Conservation (phyloP, 2,888 invertebrate species). For the Adelphocoris suturalis region DNA sequence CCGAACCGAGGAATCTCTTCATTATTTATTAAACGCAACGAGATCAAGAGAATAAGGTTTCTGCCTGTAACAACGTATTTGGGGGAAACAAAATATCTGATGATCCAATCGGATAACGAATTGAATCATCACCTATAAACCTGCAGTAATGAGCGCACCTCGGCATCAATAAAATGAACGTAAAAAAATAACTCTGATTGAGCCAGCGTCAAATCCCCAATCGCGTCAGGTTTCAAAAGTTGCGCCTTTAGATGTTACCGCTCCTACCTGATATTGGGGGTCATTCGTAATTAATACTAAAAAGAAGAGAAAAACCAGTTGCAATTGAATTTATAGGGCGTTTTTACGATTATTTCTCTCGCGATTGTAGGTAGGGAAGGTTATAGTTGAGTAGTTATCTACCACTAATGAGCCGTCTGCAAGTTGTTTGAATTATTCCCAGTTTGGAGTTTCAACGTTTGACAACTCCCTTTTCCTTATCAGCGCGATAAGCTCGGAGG, state of each 20-base stretch:
- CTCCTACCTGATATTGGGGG: background rate
- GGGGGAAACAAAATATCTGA: no score
- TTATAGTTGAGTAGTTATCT: background rate
- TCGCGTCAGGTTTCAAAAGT: no score
- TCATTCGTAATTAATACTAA: conserved; percentile 39
- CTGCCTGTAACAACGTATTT: no score
- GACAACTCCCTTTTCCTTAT: background rate
- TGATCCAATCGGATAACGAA: no score
- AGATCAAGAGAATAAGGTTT: no score
- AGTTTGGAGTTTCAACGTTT: background rate
- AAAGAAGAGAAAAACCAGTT: background rate
- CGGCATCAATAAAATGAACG: no score
- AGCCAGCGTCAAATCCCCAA: no score
- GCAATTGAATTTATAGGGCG: conserved; percentile 14
- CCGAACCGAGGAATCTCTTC: no score
- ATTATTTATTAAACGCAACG: no score
- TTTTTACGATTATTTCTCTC: conserved; percentile 4
- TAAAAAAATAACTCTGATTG: no score
- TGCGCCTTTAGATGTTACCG: background rate
- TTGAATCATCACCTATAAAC: no score
- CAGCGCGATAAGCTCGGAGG: background rate
- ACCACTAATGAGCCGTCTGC: background rate
- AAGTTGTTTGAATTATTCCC: background rate
- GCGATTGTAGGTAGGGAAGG: background rate
- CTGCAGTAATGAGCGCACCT: no score